These are phyloP conservation scores for Oriolus oriolus DNA, from an alignment of 2,113 vertebrate species.

Conservation along the genomic window DNA sequence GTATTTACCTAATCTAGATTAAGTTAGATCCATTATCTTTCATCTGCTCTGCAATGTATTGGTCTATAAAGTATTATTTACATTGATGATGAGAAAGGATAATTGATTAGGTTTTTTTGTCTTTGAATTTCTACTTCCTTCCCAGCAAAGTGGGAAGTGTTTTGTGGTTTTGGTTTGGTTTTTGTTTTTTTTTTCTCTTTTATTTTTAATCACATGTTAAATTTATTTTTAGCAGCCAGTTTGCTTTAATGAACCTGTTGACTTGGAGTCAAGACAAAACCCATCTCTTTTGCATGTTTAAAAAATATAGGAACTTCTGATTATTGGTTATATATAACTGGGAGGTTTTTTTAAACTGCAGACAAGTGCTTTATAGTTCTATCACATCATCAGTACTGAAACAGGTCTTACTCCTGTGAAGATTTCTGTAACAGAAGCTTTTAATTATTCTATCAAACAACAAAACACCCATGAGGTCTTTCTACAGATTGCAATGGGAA, in stretches of 20 bases:
- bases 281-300: not conserved
- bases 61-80: not conserved
- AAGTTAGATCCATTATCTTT: not conserved
- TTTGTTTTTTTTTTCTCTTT: no score
- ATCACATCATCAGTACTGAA: not conserved
- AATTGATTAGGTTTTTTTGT: not conserved
- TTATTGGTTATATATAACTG: not conserved
- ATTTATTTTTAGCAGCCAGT: not conserved
- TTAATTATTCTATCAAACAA: not conserved
- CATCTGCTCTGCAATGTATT: not conserved
- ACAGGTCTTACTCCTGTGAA: not conserved
- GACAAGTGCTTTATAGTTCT: not conserved
- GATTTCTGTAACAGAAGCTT: not conserved
- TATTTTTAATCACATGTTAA: not conserved
- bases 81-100: not conserved
- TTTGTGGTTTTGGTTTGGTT: not conserved
- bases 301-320: not conserved
- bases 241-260: not conserved
- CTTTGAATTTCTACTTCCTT: not conserved
- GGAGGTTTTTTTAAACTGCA: not conserved
- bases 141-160: not conserved
- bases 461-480: not conserved
- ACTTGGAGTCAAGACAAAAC: not conserved
- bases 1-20: not conserved
- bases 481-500: not conserved